Evolutionary conservation across 2,888 invertebrate genomes (phyloP), one percentile per base, ranked within the genome.

Genomic region (Seladonia tumulorum): DNA sequence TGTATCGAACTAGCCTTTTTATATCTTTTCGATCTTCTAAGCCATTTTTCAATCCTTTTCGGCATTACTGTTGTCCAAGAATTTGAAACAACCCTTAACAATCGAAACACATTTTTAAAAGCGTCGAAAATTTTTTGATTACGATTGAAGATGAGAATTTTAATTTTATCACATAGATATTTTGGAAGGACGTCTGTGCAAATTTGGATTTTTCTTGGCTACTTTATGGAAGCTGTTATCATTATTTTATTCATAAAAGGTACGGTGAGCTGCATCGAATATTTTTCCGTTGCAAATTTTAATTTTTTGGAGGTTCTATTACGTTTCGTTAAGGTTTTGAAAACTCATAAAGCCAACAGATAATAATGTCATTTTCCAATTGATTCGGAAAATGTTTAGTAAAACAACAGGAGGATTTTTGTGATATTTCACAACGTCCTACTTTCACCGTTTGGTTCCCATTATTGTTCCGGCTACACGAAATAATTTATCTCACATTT

Each of bases 1-100:
- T 73, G 45, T 79, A 68, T 83, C 63, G 73, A 71, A 82, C 74
- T 78, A 83, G 77, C 3, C 14, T 25, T 60, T 16, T 60, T 29
- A 16, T 12, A 60, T 25, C n/a, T 60, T 16, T 1, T 5, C 14
- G 5, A 14, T 25, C 25, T 85, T 81, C 82, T 76, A 83, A 83
- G 83, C 80, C 10, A 25, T 60, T 25, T 25, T 60, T 60, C 53
- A 45, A 53, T 4, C 5, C 16, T 14, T 49, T 49, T 16, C 14
- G 1, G 14, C 18, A 18, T 53, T 18, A 53, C n/a, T 60, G n/a
- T 1, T 53, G 22, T 2, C 8, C 2, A 7, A 22, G 22, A 8
- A 49, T 49, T 49, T 1, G 5, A 22, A 49, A 18, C 18, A 49
- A 49, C 22, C 49, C 49, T 22, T 22, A 8, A 5, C 5, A 0